Evolutionary conservation across 1,140 invertebrate genomes (phyloP).

Genomic region (Vanessa tameamea): DNA sequence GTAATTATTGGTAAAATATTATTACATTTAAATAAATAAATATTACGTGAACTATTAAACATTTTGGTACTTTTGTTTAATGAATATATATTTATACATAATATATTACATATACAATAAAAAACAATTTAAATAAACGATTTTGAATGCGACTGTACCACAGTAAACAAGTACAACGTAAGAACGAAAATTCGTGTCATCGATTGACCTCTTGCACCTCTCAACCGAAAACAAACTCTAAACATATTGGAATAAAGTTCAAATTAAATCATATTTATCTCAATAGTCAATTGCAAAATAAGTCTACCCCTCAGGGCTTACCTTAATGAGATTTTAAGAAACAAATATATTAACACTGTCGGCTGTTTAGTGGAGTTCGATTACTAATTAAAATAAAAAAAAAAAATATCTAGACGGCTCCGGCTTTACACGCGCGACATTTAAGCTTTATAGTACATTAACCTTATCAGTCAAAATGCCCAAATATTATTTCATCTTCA

Average conservation of each 20-base stretch:
- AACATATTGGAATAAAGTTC: not conserved
- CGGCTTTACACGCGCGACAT: no score
- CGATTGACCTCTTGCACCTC: slow-evolving; percentile 29
- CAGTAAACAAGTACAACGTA: slow-evolving; percentile 27
- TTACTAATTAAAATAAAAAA: no score
- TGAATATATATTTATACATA: no score
- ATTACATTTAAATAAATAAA: no score
- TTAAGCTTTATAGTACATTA: no score
- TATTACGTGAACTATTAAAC: no score
- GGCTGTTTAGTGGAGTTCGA: not conserved
- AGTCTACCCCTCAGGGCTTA: not conserved
- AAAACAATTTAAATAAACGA: not conserved
- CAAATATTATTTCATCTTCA: no score
- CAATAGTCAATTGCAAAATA: not conserved
- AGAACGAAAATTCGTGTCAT: slow-evolving; percentile 28
- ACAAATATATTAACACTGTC: not conserved
- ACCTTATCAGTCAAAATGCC: no score
- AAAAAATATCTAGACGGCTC: no score
- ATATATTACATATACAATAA: not conserved
- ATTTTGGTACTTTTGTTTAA: no score
- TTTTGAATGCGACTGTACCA: slow-evolving; percentile 19
- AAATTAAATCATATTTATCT: not conserved
- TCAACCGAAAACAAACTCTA: slow-evolving; percentile 19
- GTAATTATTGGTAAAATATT: no score
- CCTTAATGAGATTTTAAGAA: slow-evolving; percentile 2